phyloP scores from a whole-genome alignment of 2,888 invertebrate species.

The Glaucopsyche alexis region DNA sequence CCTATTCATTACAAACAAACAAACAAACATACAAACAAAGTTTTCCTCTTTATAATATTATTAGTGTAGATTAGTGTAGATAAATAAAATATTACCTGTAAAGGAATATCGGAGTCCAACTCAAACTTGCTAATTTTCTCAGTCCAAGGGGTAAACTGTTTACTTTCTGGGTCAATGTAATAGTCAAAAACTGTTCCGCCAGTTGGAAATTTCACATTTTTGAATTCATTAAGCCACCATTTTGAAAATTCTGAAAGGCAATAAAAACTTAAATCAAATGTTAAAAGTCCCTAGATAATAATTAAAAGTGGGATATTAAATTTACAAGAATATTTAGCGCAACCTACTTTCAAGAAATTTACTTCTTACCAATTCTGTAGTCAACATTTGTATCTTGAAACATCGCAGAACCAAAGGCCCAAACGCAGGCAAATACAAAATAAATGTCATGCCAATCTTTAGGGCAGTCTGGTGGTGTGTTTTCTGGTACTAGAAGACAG shows the following conservation, averaged over 20 bases:
- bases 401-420: slow-evolving; percentile 99
- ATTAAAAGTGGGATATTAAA: no score
- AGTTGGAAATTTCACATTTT: slow-evolving; percentile 93
- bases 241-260: slow-evolving; percentile 90
- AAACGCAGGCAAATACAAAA: slow-evolving; percentile 96
- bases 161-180: slow-evolving; percentile 93
- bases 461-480: slow-evolving; percentile 92
- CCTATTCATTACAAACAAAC: no score
- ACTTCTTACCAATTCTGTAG: slow-evolving; percentile 81
- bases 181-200: slow-evolving; percentile 97
- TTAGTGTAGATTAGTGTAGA: no score
- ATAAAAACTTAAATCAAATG: background rate
- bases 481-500: slow-evolving; percentile 89
- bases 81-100: slow-evolving; percentile 82
- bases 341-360: slow-evolving; percentile 49
- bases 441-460: slow-evolving; percentile 98
- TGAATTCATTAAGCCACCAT: slow-evolving; percentile 99
- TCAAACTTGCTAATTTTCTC: slow-evolving; percentile 94
- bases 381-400: slow-evolving; percentile 94
- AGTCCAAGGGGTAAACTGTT: slow-evolving; percentile 93
- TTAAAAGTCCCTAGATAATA: no score
- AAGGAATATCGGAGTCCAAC: slow-evolving; percentile 92
- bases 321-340: no score
- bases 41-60: no score
- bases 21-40: no score